These are phyloP conservation scores for Arenicola marina DNA, from an alignment of 2,888 invertebrate genomes.

Conservation along the genomic window DNA sequence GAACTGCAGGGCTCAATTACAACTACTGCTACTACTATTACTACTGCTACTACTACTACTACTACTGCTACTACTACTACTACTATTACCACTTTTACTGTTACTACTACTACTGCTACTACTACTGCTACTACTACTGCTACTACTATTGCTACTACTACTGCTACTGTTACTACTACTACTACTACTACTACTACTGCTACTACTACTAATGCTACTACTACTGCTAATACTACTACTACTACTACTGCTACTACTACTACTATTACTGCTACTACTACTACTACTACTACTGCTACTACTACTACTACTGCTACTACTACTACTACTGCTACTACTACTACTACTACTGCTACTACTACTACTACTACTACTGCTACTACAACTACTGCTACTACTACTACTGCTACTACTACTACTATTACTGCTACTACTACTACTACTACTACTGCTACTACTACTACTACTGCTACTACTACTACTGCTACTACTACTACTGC, in stretches of 20 bases:
- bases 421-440: constrained; percentile 14
- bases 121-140: constrained; percentile 9
- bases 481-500: constrained; percentile 12
- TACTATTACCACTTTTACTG: too few relatives aligned
- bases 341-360: constrained; percentile 18
- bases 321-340: constrained; percentile 18
- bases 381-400: too few relatives aligned
- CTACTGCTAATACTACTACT: too few relatives aligned
- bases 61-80: constrained; percentile 17
- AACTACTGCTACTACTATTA: constrained; percentile 15
- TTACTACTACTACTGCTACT: constrained; percentile 7
- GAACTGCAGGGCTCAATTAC: too few relatives aligned
- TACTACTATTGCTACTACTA: constrained; percentile 12
- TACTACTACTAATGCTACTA: too few relatives aligned
- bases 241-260: constrained; percentile 13
- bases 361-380: constrained; percentile 8
- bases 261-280: constrained; percentile 14
- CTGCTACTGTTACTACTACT: constrained; percentile 10
- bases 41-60: constrained; percentile 18
- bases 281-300: constrained; percentile 12
- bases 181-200: constrained; percentile 14
- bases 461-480: constrained; percentile 17
- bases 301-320: constrained; percentile 16
- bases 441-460: constrained; percentile 19
- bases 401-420: constrained; percentile 10